phyloP scores from a whole-genome alignment of 2,888 invertebrate species.

The Platyscelio sp. region DNA sequence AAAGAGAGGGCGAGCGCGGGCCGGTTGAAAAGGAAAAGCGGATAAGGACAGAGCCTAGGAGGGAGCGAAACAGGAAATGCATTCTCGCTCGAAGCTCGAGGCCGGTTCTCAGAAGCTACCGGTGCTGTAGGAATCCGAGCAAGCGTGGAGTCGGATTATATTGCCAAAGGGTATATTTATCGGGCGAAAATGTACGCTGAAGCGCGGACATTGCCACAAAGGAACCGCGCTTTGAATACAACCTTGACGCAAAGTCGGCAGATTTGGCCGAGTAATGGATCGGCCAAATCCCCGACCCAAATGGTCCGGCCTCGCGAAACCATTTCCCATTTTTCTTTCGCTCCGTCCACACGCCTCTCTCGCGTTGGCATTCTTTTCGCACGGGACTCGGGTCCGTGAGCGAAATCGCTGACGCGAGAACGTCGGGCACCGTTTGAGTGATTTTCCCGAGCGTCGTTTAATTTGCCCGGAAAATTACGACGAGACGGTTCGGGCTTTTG shows the following conservation, averaged over 20 bases:
- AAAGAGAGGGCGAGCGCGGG: conserved; percentile 30
- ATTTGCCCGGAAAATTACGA: not conserved
- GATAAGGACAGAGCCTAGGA: conserved; percentile 40
- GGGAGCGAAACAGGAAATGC: conserved; percentile 68
- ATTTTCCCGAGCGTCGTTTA: not conserved
- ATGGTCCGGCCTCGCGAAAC: conserved; percentile 44
- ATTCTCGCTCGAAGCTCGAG: conserved; percentile 79
- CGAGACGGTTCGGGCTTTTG: not conserved
- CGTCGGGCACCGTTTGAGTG: not conserved
- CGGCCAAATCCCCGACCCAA: conserved; percentile 67
- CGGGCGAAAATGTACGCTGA: conserved; percentile 85
- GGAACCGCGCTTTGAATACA: conserved; percentile 83
- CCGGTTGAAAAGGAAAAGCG: conserved; percentile 62
- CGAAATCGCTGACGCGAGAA: conserved; percentile 22
- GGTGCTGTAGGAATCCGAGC: conserved; percentile 82
- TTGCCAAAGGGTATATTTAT: conserved; percentile 85
- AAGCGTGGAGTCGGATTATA: conserved; percentile 83
- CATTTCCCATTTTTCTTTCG: conserved; percentile 35
- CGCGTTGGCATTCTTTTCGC: not conserved
- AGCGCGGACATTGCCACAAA: conserved; percentile 85
- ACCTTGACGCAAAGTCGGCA: conserved; percentile 81
- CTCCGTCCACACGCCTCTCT: not conserved
- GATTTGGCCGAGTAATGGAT: conserved; percentile 77
- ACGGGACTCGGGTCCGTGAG: conserved; percentile 5
- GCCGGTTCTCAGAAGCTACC: conserved; percentile 85